A percentile compares a stretch with the other conserved stretches of the same genome.
phyloP scores from a whole-genome alignment of 2,888 invertebrate species.

The Lymantria dispar region DNA sequence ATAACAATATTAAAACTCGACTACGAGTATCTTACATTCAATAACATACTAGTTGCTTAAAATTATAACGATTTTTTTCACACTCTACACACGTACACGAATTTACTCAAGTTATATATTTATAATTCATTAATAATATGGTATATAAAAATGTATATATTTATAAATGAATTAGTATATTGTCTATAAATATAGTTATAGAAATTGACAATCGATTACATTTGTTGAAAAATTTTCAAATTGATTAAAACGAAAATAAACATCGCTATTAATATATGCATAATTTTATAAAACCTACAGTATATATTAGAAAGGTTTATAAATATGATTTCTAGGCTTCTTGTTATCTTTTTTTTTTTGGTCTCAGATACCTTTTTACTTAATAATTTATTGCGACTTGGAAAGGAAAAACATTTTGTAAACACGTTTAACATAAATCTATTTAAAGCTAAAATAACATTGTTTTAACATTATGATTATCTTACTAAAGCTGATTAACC shows the following conservation, averaged over 20 bases:
- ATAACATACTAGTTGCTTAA: constrained; percentile 9
- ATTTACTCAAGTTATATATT: constrained; percentile 20
- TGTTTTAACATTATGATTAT: background rate
- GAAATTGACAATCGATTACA: constrained; percentile 22
- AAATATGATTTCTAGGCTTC: constrained; percentile 8
- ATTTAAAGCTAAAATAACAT: background rate
- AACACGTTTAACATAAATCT: background rate
- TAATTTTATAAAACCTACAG: constrained; percentile 38
- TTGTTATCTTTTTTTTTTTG: constrained; percentile 38
- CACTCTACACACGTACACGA: constrained; percentile 22
- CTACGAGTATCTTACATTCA: constrained; percentile 31
- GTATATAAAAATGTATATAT: constrained; percentile 16
- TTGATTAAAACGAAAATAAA: background rate
- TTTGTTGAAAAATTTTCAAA: background rate
- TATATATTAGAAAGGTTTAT: constrained; percentile 22
- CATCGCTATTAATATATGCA: background rate
- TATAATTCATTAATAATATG: constrained; percentile 17
- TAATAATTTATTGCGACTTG: background rate
- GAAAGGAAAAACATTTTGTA: background rate
- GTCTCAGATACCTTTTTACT: constrained; percentile 23
- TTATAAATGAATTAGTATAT: constrained; percentile 17
- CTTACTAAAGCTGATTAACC: constrained; percentile 38
- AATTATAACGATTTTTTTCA: constrained; percentile 15
- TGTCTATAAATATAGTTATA: constrained; percentile 6
- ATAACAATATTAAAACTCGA: constrained; percentile 19